Evolutionary conservation across 2,113 vertebrate genomes (phyloP), one percentile per base, ranked within the genome.

Genomic region (Elaphurus davidianus): DNA sequence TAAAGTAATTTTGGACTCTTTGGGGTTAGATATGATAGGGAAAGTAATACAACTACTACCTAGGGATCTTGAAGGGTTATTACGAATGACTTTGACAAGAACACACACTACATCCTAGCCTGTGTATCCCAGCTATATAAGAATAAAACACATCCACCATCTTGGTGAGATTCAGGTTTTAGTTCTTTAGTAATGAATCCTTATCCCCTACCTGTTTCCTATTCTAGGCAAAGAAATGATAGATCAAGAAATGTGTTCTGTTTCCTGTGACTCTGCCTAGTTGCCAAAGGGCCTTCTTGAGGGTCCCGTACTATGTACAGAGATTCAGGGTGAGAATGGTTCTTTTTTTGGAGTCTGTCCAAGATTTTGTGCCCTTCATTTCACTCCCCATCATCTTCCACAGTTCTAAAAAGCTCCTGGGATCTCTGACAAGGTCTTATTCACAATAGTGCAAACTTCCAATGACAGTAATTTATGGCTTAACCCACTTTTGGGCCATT

Each of bases 381-480:
- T 91, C 62, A 60, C 85, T 95, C 15, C n/a, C 36, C 91, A 47
- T 52, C 67, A 16, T 78, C 81, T 55, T 90, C 90, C 45, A 60
- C 0, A 83, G 52, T 14, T 76, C 87, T 91, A 78, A 97, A 98
- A 98, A 95, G 40, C 84, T 30, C 67, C 64, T 21, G 30, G 90
- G 79, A 86, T 90, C 76, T 94, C 91, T 86, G 78, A 92, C 43
- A 94, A 95, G 93, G 30, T 36, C 94, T 90, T 93, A 87, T 71
- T 91, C 74, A 96, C 94, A 95, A 78, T 64, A 90, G 74, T 76
- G 16, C 55, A 92, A 62, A 94, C 81, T 97, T 98, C 36, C 87
- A 27, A 86, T 83, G 96, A 90, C 81, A 94, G 96, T 95, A 64
- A 98, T 98, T 98, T 98, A 47, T 62, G 96, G 40, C 82, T 93